A percentile compares a stretch with the other conserved stretches of the same genome.
phyloP scores from a whole-genome alignment of 2,888 invertebrate species.

The Patella depressa region DNA sequence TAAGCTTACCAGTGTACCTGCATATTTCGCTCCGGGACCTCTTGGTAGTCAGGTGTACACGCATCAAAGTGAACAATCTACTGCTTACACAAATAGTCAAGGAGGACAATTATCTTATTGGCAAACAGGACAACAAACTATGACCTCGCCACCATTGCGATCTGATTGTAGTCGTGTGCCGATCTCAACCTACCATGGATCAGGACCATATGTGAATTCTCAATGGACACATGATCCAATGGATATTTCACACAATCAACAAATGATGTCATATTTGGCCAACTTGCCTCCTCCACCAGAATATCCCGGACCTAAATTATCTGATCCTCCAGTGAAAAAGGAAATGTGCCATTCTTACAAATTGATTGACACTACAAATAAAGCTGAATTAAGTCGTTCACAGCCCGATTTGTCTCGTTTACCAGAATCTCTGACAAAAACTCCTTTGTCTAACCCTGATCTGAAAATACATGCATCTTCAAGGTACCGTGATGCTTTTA shows the following conservation, averaged over 20 bases:
- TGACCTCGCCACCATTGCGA: neutral
- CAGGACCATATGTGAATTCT: constrained; percentile 38
- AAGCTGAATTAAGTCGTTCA: constrained; percentile 77
- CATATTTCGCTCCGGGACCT: constrained; percentile 20
- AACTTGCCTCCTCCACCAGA: constrained; percentile 65
- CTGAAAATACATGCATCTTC: constrained; percentile 13
- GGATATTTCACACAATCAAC: constrained; percentile 17
- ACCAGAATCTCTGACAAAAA: constrained; percentile 48
- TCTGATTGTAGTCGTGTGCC: constrained; percentile 9
- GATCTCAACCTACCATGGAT: constrained; percentile 36
- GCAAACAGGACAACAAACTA: neutral
- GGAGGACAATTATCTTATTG: constrained; percentile 28
- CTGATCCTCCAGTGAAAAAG: constrained; percentile 32
- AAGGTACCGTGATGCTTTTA: neutral
- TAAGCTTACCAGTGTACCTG: constrained; percentile 12
- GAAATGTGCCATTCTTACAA: constrained; percentile 50
- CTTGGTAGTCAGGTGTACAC: constrained; percentile 15
- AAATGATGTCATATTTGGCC: constrained; percentile 45
- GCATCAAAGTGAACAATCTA: constrained; percentile 8
- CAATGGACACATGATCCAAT: constrained; percentile 31
- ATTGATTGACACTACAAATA: constrained; percentile 45
- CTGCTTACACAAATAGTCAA: constrained; percentile 14
- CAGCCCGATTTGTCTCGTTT: constrained; percentile 86
- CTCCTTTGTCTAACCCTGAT: constrained; percentile 18
- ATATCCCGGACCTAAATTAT: constrained; percentile 58